Base-by-base conservation (phyloP, 2,113 vertebrate genomes). In the Pangasianodon gigas region DNA sequence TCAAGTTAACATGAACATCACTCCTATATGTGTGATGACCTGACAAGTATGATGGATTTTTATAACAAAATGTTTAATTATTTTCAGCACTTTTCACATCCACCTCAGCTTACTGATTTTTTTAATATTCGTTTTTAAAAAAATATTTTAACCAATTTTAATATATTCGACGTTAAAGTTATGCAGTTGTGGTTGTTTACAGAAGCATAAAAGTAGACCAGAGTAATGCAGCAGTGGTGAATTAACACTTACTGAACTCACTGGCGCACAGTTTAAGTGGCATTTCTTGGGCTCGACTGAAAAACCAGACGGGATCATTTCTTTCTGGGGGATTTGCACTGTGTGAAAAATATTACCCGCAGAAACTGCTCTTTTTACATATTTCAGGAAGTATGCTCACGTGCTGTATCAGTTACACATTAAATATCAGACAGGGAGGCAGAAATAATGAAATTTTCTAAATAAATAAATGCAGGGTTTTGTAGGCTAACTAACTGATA, bases 351-450 rank as follows among this genome's bases (percentile, higher is more conserved):
- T 84, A 60, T 60, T 24, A 58, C 32, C 81, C 10, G 81, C n/a
- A 56, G 2, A 56, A 82, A 19, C 4, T 2, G 81, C 81, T 69
- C 46, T 51, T 86, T 51, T 86, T 69, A 69, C 65, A 69, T 67
- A 88, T 67, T 69, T 65, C 87, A 65, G 44, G 48, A 46, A 54
- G 7, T 86, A 13, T 54, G 85, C 69, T 75, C 54, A 62, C 4
- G 65, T 71, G 62, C 48, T 58, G 80, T 75, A 46, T 71, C 41
- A 21, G 6, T 48, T 74, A 62, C 60, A 54, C 48, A 46, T 89
- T 48, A 60, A 84, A 75, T 89, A 85, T 19, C 26, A 54, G n/a
- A 16, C 14, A 14, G 37, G 8, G 52, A 77, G 52, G 44, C 29
- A 79, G 67, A 80, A 79, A 84, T 62, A 85, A 75, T 21, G 67